Evolutionary conservation across 2,888 invertebrate genomes (phyloP).

Genomic region (Xylocampa areola): DNA sequence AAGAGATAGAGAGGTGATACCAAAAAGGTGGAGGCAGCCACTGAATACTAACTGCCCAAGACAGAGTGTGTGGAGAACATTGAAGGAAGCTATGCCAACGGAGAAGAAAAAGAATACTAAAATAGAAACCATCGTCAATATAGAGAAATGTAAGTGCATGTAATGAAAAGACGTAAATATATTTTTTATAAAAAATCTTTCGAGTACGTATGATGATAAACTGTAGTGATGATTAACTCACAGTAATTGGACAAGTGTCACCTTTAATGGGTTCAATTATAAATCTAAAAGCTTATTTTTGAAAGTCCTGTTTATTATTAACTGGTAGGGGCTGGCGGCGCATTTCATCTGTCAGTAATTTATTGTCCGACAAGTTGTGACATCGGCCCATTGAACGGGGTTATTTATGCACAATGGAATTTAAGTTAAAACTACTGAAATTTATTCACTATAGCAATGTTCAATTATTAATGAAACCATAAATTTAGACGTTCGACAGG

Average conservation of each 20-base stretch:
- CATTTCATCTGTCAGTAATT: conserved; percentile 75
- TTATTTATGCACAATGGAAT: conserved; percentile 70
- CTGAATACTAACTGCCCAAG: too few species aligned
- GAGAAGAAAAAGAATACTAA: too few species aligned
- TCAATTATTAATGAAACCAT: conserved; percentile 58
- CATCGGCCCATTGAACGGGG: conserved; percentile 66
- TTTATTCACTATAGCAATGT: conserved; percentile 49
- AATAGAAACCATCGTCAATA: too few species aligned
- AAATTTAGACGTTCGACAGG: conserved; percentile 50
- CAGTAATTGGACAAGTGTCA: conserved; percentile 49
- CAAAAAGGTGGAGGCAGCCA: too few species aligned
- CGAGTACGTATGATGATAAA: too few species aligned
- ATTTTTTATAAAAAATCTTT: too few species aligned
- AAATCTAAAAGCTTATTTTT: conserved; percentile 53
- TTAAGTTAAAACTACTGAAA: conserved; percentile 62
- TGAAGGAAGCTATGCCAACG: too few species aligned
- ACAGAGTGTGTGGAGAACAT: too few species aligned
- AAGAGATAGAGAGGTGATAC: too few species aligned
- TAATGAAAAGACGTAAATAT: too few species aligned
- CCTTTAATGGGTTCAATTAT: conserved; percentile 49
- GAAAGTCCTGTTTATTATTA: conserved; percentile 61
- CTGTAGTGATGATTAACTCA: conserved; percentile 23
- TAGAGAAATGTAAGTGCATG: too few species aligned
- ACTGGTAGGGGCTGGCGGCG: conserved; percentile 58
- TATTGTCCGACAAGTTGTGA: conserved; percentile 74